A percentile compares a stretch with the other conserved stretches of the same genome.
phyloP scores from a whole-genome alignment of 1,140 invertebrate genomes.

The Calycopis cecrops region DNA sequence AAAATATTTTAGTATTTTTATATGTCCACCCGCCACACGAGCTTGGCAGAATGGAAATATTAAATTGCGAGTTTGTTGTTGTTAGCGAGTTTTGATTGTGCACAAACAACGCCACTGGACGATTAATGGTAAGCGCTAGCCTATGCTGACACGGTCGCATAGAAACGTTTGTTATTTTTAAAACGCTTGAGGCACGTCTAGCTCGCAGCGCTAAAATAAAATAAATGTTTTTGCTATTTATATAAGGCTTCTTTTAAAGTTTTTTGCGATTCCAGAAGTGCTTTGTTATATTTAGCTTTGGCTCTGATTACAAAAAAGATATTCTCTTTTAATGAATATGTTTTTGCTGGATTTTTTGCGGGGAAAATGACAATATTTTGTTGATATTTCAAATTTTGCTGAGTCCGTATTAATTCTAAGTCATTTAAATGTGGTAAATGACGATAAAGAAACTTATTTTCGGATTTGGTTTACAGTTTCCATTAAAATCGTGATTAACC shows the following conservation, averaged over 20 bases:
- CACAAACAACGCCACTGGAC: not conserved
- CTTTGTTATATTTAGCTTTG: too few species aligned
- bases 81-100: constrained; percentile 2
- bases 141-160: not conserved
- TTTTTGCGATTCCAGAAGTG: too few species aligned
- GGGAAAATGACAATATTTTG: too few species aligned
- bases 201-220: not conserved
- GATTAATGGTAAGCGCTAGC: constrained; percentile 1
- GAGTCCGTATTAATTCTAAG: too few species aligned
- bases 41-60: not conserved
- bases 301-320: too few species aligned
- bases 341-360: too few species aligned
- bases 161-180: constrained; percentile 8
- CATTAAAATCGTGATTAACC: too few species aligned
- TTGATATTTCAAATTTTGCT: too few species aligned
- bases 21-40: not conserved
- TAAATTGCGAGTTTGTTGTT: not conserved
- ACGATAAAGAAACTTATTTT: too few species aligned
- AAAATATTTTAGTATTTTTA: constrained; percentile 1
- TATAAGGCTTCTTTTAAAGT: not conserved
- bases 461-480: too few species aligned
- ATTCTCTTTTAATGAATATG: too few species aligned
- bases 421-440: too few species aligned
- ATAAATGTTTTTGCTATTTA: not conserved
- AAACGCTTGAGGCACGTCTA: constrained; percentile 3